Evolutionary conservation across 2,113 vertebrate species (phyloP), one percentile per base, ranked within the genome.

Genomic region (Phylloscopus trochiloides): DNA sequence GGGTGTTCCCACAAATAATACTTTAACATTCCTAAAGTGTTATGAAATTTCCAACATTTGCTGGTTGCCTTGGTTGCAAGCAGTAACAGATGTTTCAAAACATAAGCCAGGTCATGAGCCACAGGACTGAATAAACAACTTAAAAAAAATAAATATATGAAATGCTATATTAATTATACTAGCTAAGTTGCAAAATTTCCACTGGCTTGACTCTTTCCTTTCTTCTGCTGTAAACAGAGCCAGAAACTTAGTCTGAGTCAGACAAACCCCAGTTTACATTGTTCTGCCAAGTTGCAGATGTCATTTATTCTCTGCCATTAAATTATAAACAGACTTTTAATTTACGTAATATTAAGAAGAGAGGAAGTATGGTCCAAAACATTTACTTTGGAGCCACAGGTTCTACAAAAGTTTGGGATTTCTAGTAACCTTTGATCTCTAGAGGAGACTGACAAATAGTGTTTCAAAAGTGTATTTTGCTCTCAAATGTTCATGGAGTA

Each of bases 41-140:
- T 94, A 96, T 70, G 59, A 91, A 96, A 93, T 91, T 86, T 92
- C 50, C 62, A 96, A 43, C 19, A 61, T 92, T 94, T 92, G 38
- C 40, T 92, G 31, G 92, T 93, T 96, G 85, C 72, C 90, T 89
- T 92, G 67, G 93, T 90, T 95, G 67, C 85, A 94, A 50, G 20
- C 24, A 12, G 43, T 45, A 96, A 90, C 92, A 97, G 92, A 95
- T 95, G 92, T 95, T 94, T 96, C 67, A 92, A 92, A 96, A 93
- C 88, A 61, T 80, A 79, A 86, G 63, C 58, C 58, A 92, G 91
- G 90, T 93, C 92, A 84, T 95, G 57, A 93, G 76, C 63, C n/a
- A 50, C 18, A 51, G 55, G 90, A 81, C 11, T 75, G 47, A 95
- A 89, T 63, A 68, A 96, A 97, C 58, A 94, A 24, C 34, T 45